Conservation (phyloP, 2,113 vertebrate genomes). For the Picathartes gymnocephalus region DNA sequence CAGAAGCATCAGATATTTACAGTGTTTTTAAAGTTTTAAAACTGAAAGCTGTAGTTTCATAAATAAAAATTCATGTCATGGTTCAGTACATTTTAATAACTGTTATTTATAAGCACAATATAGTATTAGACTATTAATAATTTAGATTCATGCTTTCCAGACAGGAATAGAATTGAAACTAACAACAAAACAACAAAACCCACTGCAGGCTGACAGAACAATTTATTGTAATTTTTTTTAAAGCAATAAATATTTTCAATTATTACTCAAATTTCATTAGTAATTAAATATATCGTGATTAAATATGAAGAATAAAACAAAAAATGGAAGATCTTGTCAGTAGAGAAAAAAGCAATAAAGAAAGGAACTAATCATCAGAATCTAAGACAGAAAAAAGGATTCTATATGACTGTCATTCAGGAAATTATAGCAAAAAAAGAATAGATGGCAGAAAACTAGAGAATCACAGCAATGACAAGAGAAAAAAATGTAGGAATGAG, state of each 20-base stretch:
- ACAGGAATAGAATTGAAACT: constrained; percentile 24
- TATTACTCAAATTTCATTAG: not conserved
- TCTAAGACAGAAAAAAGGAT: not conserved
- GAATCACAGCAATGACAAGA: not conserved
- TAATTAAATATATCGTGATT: not conserved
- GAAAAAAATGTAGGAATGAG: not conserved
- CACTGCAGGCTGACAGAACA: not conserved
- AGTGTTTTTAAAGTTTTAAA: constrained; percentile 4
- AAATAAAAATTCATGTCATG: constrained; percentile 40
- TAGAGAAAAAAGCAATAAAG: not conserved
- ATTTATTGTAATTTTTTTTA: not conserved
- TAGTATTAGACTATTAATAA: constrained; percentile 38
- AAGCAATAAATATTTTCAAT: not conserved
- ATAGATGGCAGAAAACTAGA: not conserved
- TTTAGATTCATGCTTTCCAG: constrained; percentile 27
- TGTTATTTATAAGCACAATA: constrained; percentile 37
- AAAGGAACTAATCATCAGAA: not conserved
- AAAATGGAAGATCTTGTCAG: not conserved
- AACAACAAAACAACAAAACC: not conserved
- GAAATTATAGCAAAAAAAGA: not conserved
- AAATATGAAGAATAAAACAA: not conserved
- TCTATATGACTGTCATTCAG: not conserved
- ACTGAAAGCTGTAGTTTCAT: not conserved
- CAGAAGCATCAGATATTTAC: not conserved
- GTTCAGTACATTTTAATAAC: constrained; percentile 66